Conservation (phyloP, 2,888 invertebrate genomes). For the Hydrotaea cyrtoneurina region DNA sequence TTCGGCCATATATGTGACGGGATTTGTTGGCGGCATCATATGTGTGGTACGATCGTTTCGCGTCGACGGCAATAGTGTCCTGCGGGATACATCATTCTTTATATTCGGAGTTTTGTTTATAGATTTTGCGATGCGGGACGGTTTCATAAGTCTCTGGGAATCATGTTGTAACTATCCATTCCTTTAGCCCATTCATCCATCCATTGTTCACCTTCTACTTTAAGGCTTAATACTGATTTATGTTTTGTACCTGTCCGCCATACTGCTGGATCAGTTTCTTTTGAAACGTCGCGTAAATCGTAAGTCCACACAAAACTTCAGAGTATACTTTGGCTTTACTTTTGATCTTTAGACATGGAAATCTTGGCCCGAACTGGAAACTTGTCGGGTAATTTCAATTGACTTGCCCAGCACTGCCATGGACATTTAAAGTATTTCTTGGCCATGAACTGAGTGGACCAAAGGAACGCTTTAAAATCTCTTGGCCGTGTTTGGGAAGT, state of each 20-base stretch:
- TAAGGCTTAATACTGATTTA: constrained; percentile 70
- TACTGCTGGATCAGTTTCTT: constrained; percentile 71
- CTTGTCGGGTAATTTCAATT: constrained; percentile 40
- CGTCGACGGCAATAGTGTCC: constrained; percentile 67
- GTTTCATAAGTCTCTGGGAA: constrained; percentile 66
- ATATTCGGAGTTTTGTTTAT: constrained; percentile 69
- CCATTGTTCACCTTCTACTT: no score
- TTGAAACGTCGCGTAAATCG: constrained; percentile 65
- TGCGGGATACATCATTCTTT: constrained; percentile 72
- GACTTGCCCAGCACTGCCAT: no score
- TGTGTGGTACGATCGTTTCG: constrained; percentile 82
- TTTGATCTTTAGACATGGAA: constrained; percentile 45
- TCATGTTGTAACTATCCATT: constrained; percentile 69
- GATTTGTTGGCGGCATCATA: constrained; percentile 84
- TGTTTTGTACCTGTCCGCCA: constrained; percentile 68
- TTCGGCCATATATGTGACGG: constrained; percentile 84
- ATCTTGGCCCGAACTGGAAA: constrained; percentile 26
- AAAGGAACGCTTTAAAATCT: no score
- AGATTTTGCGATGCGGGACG: constrained; percentile 68
- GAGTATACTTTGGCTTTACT: no score
- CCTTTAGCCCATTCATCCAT: no score
- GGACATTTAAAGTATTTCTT: no score
- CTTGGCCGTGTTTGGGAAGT: no score
- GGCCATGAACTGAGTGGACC: no score
- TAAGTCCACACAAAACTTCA: constrained; percentile 40